phyloP scores from a whole-genome alignment of 1,140 invertebrate genomes.

The Diorhabda carinulata region DNA sequence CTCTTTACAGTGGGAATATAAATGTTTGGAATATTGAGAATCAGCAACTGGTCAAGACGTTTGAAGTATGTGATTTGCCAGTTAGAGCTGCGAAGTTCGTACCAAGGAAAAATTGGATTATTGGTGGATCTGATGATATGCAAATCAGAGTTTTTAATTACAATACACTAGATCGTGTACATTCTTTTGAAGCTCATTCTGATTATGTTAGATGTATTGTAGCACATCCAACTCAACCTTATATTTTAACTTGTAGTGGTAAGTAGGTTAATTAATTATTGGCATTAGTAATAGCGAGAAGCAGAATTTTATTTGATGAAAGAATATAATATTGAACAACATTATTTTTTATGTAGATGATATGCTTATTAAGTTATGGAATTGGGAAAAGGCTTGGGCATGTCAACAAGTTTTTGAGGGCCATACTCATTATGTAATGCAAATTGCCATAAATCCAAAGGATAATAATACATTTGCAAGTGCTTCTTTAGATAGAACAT shows the following conservation, averaged over 20 bases:
- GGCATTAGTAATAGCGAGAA: not conserved
- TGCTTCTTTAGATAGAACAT: constrained; percentile 93
- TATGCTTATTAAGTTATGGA: constrained; percentile 99
- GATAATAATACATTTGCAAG: constrained; percentile 99
- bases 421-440: constrained; percentile 99
- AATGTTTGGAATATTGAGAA: constrained; percentile 99
- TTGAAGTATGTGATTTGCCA: constrained; percentile 94
- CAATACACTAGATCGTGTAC: constrained; percentile 94
- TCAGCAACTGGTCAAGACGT: constrained; percentile 88
- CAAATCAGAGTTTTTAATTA: constrained; percentile 97
- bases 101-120: constrained; percentile 96
- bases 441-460: constrained; percentile 99
- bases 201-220: constrained; percentile 97
- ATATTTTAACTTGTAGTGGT: constrained; percentile 95
- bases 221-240: constrained; percentile 96
- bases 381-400: constrained; percentile 98
- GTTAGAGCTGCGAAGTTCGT: constrained; percentile 95
- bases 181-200: constrained; percentile 96
- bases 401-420: constrained; percentile 97
- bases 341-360: constrained; percentile 71
- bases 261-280: constrained; percentile 43
- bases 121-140: constrained; percentile 97
- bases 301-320: too few relatives aligned
- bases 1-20: constrained; percentile 97
- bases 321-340: too few relatives aligned